Evolutionary conservation across 2,888 invertebrate species (phyloP).

Genomic region (Nemotelus pantherinus): DNA sequence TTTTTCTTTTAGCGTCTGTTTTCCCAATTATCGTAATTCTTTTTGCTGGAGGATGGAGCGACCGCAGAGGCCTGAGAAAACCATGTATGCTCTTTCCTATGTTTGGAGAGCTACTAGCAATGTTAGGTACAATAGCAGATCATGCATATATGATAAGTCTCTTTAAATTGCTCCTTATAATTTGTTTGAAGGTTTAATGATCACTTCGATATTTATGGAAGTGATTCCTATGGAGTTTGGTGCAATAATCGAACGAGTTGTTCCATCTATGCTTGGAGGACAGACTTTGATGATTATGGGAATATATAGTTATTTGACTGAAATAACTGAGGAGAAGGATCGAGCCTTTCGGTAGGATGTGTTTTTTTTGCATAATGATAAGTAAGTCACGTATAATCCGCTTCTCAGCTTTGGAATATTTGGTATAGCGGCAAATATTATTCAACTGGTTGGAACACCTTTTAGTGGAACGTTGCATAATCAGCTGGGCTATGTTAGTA

Average conservation of each 20-base stretch:
- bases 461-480: conserved; percentile 60
- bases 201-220: conserved; percentile 63
- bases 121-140: conserved; percentile 56
- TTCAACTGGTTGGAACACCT: conserved; percentile 61
- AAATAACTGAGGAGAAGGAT: conserved; percentile 62
- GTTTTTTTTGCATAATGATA: background rate
- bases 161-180: background rate
- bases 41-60: conserved; percentile 65
- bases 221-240: conserved; percentile 63
- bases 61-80: conserved; percentile 62
- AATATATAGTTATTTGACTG: conserved; percentile 63
- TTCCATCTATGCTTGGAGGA: conserved; percentile 63
- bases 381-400: background rate
- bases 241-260: conserved; percentile 60
- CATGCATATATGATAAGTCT: background rate
- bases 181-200: conserved; percentile 57
- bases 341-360: conserved; percentile 58
- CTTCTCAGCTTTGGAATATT: conserved; percentile 61
- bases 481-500: conserved; percentile 61
- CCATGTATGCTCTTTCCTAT: conserved; percentile 63
- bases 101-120: conserved; percentile 60
- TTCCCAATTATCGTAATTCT: conserved; percentile 63
- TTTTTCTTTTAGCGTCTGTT: conserved; percentile 58
- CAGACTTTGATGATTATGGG: conserved; percentile 63
- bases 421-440: conserved; percentile 60